These are phyloP conservation scores for Branchinecta lynchi DNA, from an alignment of 1,140 invertebrate species.

Conservation along the genomic window DNA sequence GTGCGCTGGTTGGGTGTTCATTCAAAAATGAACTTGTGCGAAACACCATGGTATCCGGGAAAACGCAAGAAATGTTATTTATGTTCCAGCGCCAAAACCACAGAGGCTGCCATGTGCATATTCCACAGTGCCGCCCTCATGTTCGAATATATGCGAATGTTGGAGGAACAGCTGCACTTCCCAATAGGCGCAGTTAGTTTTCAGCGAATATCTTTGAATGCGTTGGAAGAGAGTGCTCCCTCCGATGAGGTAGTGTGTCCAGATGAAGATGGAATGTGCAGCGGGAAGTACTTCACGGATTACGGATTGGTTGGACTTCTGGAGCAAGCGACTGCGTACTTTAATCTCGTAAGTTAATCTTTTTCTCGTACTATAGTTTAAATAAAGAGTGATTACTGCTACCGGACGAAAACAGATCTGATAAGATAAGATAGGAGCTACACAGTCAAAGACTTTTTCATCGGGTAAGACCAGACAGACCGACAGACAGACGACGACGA, in stretches of 20 bases:
- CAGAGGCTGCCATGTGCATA: conserved; percentile 86
- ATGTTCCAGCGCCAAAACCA: conserved; percentile 56
- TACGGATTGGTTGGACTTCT: conserved; percentile 66
- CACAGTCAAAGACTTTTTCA: too few relatives aligned
- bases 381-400: too few relatives aligned
- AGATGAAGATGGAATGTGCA: conserved; percentile 69
- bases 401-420: too few relatives aligned
- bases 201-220: conserved; percentile 66
- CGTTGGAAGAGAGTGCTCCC: conserved; percentile 86
- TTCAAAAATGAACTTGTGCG: too few relatives aligned
- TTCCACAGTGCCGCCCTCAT: conserved; percentile 86
- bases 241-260: conserved; percentile 74
- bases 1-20: too few relatives aligned
- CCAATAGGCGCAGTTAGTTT: conserved; percentile 74
- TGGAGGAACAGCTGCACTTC: conserved; percentile 56
- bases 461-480: too few relatives aligned
- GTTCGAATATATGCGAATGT: conserved; percentile 76
- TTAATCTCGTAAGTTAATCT: conserved; percentile 43
- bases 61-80: background rate
- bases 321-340: conserved; percentile 76
- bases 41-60: too few relatives aligned
- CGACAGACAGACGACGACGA: too few relatives aligned
- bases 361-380: background rate
- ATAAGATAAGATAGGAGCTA: too few relatives aligned
- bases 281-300: conserved; percentile 78